Base-by-base conservation (phyloP, 2,888 invertebrate genomes). In the Apamea anceps region DNA sequence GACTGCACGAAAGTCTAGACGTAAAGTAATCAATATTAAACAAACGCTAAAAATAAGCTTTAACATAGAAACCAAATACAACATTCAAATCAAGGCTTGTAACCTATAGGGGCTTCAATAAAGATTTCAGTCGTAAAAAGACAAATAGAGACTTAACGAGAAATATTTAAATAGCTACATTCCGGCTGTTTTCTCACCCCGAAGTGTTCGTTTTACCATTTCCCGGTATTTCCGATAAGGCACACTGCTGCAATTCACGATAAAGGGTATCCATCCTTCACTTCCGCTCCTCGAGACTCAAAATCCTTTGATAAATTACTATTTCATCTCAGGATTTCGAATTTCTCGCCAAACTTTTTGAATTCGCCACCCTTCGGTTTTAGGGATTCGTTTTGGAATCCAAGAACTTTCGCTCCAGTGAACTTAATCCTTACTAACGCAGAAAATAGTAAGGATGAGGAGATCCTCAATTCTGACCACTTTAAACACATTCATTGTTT, bases 231-330 rank as follows among this genome's bases (percentile, higher is more conserved):
- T 92, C 88, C 89, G 91, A 94, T 86, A 85, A 85, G 79, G 80
- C 82, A 73, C 81, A 84, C 72, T 79, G 84, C 89, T 89, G 89
- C 87, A 88, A 88, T 89, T 85, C 75, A 51, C 80, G 89, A 89
- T 93, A 92, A 90, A 90, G 89, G 90, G 89, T 91, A 92, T 89
- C 93, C 93, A 94, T 94, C 94, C 91, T 93, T 94, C 95, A 94
- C 93, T 94, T 94, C 93, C 93, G 93, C 92, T 95, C 90, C 93
- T 95, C 92, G 94, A 92, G 92, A 93, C 93, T 92, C 94, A 93
- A 95, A 96, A 96, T 96, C 96, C 96, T 95, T 95, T 96, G 96
- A 96, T 96, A 96, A 96, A 97, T 96, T 95, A 97, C 96, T 95
- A 94, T 96, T 96, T 96, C 95, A 96, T 96, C 95, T 96, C 91